Conservation (phyloP, 1,140 invertebrate species). For the Thereuonema tuberculata region DNA sequence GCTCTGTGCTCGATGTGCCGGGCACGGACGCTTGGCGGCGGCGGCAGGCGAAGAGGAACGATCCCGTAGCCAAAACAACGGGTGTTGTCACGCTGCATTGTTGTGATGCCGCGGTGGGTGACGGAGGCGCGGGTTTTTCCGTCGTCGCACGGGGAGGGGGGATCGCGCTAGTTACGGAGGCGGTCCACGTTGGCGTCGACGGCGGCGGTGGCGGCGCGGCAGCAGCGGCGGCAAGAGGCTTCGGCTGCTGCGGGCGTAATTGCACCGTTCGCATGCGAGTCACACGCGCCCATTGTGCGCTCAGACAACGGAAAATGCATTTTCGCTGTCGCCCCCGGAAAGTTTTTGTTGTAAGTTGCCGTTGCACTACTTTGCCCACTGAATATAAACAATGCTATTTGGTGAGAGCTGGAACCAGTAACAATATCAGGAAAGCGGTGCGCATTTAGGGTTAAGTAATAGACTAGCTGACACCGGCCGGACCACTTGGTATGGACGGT, state of each 20-base stretch:
- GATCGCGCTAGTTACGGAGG: background rate
- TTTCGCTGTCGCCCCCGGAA: background rate
- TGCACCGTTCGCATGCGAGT: background rate
- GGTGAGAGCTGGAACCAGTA: background rate
- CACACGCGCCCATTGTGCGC: background rate
- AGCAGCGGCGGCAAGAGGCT: background rate
- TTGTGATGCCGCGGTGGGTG: background rate
- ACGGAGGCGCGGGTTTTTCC: background rate
- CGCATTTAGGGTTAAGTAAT: no score
- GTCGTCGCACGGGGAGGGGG: no score
- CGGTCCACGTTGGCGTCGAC: background rate
- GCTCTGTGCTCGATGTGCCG: no score
- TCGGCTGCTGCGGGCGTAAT: background rate
- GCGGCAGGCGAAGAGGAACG: no score
- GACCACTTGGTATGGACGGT: no score
- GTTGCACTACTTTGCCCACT: background rate
- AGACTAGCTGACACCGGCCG: no score
- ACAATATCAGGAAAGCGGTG: background rate
- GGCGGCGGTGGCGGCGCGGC: background rate
- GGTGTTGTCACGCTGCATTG: no score
- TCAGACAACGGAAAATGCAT: background rate
- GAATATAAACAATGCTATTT: constrained; percentile 1
- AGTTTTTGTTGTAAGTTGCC: constrained; percentile 1
- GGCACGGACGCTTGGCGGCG: no score
- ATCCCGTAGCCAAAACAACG: no score